These are phyloP conservation scores for Chydorus sphaericus DNA, from an alignment of 2,888 invertebrate species.

Conservation along the genomic window DNA sequence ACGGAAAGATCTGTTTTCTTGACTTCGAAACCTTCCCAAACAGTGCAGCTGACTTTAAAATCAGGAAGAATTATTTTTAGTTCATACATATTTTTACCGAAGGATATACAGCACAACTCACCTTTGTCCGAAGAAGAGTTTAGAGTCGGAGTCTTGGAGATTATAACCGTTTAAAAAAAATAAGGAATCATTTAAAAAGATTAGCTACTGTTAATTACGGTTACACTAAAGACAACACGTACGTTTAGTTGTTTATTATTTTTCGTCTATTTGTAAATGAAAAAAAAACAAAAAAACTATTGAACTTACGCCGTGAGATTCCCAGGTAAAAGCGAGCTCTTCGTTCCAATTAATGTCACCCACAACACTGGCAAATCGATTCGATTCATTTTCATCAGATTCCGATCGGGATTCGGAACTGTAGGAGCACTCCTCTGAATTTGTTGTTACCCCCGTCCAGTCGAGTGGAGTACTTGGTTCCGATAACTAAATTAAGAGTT, in stretches of 20 bases:
- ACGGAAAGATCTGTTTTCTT: slow-evolving; percentile 88
- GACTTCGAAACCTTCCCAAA: slow-evolving; percentile 81
- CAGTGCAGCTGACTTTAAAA: slow-evolving; percentile 72
- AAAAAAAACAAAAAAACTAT: background rate
- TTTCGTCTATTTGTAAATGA: background rate
- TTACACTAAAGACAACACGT: background rate
- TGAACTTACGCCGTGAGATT: slow-evolving; percentile 42
- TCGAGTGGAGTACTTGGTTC: slow-evolving; percentile 42
- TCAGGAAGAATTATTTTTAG: background rate
- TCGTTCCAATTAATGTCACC: slow-evolving; percentile 28
- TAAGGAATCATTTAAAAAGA: too few relatives aligned
- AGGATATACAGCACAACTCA: slow-evolving; percentile 31
- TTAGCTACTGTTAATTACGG: background rate
- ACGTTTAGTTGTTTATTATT: background rate
- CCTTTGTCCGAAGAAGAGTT: slow-evolving; percentile 66
- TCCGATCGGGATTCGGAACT: slow-evolving; percentile 54
- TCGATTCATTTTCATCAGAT: slow-evolving; percentile 30
- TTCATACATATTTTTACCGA: background rate
- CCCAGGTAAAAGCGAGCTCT: slow-evolving; percentile 42
- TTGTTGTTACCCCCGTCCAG: slow-evolving; percentile 78
- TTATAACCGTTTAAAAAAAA: background rate
- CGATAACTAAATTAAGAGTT: background rate
- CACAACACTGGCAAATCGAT: slow-evolving; percentile 24
- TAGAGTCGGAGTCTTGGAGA: slow-evolving; percentile 44
- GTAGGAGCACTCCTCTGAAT: slow-evolving; percentile 69